Conservation (phyloP, 2,113 vertebrate genomes). For the Xenopus laevis region DNA sequence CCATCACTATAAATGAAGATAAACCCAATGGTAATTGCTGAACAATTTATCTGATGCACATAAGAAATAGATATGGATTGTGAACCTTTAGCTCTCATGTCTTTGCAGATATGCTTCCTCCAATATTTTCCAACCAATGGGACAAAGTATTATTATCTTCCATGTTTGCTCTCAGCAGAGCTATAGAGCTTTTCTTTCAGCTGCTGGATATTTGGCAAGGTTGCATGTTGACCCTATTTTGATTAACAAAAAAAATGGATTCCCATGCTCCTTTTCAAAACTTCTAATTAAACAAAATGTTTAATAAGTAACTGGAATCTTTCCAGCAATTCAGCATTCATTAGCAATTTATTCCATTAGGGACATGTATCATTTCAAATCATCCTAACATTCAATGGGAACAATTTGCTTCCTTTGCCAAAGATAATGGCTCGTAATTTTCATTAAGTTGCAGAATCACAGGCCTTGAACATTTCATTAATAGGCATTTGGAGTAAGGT, state of each 20-base stretch:
- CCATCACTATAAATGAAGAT: no score
- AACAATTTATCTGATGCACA: no score
- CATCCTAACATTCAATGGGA: constrained; percentile 52
- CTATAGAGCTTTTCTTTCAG: neutral
- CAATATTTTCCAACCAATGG: no score
- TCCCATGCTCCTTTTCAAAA: constrained; percentile 42
- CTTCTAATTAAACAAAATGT: constrained; percentile 58
- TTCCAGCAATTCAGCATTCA: constrained; percentile 57
- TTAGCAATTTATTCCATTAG: constrained; percentile 53
- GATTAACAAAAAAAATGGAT: constrained; percentile 37
- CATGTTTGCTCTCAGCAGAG: no score
- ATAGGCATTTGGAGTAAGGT: constrained; percentile 40
- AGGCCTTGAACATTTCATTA: constrained; percentile 50
- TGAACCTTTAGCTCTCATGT: no score
- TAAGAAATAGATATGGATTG: no score
- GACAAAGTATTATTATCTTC: no score
- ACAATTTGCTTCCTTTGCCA: constrained; percentile 49
- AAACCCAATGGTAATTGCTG: no score
- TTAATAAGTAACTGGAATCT: constrained; percentile 58
- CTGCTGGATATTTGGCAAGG: neutral
- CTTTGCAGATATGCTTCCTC: no score
- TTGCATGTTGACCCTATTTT: constrained; percentile 49
- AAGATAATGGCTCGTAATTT: constrained; percentile 57
- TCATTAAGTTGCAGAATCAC: constrained; percentile 51
- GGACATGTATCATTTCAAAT: constrained; percentile 52